Evolutionary conservation across 2,888 invertebrate genomes (phyloP).

Genomic region (Andrena chrysosceles): DNA sequence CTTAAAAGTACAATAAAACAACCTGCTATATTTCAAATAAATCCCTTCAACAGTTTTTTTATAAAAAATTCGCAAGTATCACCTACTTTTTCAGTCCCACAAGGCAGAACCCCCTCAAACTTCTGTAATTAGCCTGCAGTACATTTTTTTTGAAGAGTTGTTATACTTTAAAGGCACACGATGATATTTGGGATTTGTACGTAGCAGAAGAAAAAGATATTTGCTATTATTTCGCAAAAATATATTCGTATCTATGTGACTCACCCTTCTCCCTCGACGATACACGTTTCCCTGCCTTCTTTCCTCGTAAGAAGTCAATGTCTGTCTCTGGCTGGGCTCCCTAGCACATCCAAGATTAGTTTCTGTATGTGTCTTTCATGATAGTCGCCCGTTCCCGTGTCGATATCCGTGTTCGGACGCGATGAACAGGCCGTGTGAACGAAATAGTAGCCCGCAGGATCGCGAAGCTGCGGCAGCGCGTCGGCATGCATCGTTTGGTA

Average conservation of each 20-base stretch:
- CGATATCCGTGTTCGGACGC: background rate
- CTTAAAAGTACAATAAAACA: too few relatives aligned
- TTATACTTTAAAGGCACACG: background rate
- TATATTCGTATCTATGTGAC: too few relatives aligned
- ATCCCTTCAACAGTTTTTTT: too few relatives aligned
- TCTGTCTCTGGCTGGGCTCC: background rate
- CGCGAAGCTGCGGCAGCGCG: background rate
- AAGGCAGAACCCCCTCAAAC: too few relatives aligned
- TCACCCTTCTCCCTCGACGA: too few relatives aligned
- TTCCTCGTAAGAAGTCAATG: too few relatives aligned
- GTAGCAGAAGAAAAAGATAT: background rate
- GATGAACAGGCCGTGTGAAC: background rate
- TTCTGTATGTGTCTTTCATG: background rate
- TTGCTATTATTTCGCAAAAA: background rate
- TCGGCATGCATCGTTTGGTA: background rate
- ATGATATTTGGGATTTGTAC: background rate
- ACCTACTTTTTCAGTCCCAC: too few relatives aligned
- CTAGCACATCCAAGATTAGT: background rate
- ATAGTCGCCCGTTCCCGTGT: background rate
- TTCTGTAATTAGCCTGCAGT: background rate
- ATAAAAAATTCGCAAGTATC: too few relatives aligned
- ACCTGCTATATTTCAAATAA: too few relatives aligned
- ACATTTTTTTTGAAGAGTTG: background rate
- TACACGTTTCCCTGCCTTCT: too few relatives aligned
- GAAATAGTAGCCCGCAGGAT: background rate